Percentiles rank a stretch among this genome's conserved stretches.
phyloP scores from a whole-genome alignment of 2,888 invertebrate species.

The Pammene fasciana region DNA sequence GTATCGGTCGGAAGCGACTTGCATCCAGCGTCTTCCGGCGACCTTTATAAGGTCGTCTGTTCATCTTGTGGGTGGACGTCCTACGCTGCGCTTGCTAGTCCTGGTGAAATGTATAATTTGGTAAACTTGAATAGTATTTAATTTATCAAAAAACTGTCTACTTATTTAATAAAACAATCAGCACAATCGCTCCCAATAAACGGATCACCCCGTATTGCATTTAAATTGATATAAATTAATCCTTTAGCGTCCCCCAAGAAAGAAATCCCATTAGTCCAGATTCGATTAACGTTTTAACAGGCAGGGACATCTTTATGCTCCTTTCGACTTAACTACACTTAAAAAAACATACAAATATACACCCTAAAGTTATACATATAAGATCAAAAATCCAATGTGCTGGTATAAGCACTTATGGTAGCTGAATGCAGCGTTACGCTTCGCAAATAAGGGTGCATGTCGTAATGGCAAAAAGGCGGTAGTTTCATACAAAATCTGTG shows the following conservation, averaged over 20 bases:
- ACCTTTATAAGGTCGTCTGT: too few species aligned
- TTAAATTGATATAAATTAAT: conserved; percentile 84
- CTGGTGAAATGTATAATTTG: too few species aligned
- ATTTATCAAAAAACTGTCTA: conserved; percentile 9
- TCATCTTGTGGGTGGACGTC: too few species aligned
- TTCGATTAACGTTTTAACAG: conserved; percentile 82
- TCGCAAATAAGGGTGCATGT: conserved; percentile 26
- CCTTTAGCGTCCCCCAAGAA: conserved; percentile 82
- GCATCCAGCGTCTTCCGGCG: too few species aligned
- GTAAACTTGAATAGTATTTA: background rate
- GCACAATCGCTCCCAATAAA: conserved; percentile 25
- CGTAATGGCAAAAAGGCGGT: conserved; percentile 1
- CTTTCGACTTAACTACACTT: background rate
- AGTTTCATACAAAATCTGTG: conserved; percentile 2
- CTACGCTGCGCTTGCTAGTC: too few species aligned
- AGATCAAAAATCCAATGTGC: background rate
- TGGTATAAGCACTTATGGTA: background rate
- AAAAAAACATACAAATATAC: background rate
- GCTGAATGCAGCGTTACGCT: background rate
- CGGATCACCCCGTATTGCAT: conserved; percentile 69
- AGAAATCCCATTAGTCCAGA: conserved; percentile 82
- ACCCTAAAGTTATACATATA: background rate
- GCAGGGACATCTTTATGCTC: conserved; percentile 17
- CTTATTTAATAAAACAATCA: conserved; percentile 38
- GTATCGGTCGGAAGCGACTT: too few species aligned